Percentiles rank a stretch among this genome's conserved stretches.
phyloP scores from a whole-genome alignment of 2,797 vertebrate species.

The Eupleurogrammus muticus region DNA sequence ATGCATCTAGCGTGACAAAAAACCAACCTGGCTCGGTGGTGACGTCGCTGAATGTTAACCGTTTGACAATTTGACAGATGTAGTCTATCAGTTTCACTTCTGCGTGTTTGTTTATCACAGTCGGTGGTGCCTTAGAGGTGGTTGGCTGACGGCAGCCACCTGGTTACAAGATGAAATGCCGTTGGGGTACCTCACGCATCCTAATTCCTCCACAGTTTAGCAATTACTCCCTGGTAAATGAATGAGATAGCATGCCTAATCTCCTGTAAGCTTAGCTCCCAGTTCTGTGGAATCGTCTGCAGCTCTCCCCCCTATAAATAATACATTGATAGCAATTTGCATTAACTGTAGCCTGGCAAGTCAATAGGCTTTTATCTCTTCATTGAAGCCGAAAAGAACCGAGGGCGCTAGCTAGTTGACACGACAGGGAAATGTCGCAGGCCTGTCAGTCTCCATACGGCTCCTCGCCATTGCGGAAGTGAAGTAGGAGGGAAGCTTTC shows the following conservation, averaged over 20 bases:
- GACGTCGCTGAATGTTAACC: conserved; percentile 36
- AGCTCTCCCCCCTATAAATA: conserved; percentile 83
- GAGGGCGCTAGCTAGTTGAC: conserved; percentile 75
- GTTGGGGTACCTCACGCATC: conserved; percentile 74
- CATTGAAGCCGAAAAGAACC: conserved; percentile 78
- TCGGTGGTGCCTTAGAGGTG: conserved; percentile 37
- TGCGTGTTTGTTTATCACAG: conserved; percentile 65
- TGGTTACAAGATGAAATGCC: conserved; percentile 76
- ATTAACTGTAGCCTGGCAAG: conserved; percentile 84
- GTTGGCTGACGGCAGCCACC: conserved; percentile 72
- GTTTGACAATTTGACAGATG: conserved; percentile 57
- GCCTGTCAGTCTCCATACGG: conserved; percentile 77
- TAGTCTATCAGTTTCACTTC: conserved; percentile 56
- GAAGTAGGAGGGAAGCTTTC: conserved; percentile 42
- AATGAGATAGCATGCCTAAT: conserved; percentile 87
- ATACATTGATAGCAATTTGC: conserved; percentile 87
- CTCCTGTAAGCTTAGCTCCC: conserved; percentile 86
- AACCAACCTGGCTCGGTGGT: neutral
- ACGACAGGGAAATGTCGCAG: conserved; percentile 68
- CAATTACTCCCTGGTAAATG: conserved; percentile 86
- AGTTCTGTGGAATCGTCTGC: conserved; percentile 84
- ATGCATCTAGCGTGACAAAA: no score
- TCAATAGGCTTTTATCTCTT: conserved; percentile 87
- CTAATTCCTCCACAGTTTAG: conserved; percentile 85
- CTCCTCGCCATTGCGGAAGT: conserved; percentile 56